Percentiles rank a stretch among this genome's conserved stretches.
phyloP scores from a whole-genome alignment of 2,797 vertebrate species.

The Threskiornis aethiopicus region DNA sequence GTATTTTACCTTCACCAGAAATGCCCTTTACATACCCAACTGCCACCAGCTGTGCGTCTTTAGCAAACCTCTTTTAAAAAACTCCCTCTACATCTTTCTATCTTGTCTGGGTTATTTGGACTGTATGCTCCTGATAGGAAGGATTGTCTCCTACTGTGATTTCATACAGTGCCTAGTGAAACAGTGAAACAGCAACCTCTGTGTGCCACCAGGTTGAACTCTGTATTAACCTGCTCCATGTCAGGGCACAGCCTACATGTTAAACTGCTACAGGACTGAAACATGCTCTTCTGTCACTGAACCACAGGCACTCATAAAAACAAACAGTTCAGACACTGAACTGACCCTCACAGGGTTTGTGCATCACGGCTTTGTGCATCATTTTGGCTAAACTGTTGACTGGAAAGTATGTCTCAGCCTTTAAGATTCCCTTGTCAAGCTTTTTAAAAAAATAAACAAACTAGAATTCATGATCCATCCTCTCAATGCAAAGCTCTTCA shows the following conservation, averaged over 20 bases:
- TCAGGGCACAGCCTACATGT: background rate
- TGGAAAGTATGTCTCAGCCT: background rate
- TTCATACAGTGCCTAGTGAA: background rate
- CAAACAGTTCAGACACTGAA: background rate
- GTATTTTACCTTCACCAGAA: background rate
- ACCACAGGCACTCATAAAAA: background rate
- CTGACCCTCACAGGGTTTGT: background rate
- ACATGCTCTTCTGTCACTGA: background rate
- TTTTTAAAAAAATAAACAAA: background rate
- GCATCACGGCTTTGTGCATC: background rate
- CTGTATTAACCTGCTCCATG: background rate
- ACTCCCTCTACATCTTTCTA: background rate
- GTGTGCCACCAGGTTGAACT: background rate
- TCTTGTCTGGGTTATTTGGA: background rate
- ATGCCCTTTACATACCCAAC: accelerated
- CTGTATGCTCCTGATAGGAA: background rate
- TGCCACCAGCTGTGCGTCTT: background rate
- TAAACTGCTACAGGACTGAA: background rate
- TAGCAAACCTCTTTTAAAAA: background rate
- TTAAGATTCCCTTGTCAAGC: background rate
- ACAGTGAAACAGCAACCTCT: background rate
- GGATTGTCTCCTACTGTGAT: background rate
- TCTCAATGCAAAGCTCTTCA: background rate
- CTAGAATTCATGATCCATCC: background rate
- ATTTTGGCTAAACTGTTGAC: background rate